Conservation (phyloP, 2,888 invertebrate genomes). For the Plebejus anna region DNA sequence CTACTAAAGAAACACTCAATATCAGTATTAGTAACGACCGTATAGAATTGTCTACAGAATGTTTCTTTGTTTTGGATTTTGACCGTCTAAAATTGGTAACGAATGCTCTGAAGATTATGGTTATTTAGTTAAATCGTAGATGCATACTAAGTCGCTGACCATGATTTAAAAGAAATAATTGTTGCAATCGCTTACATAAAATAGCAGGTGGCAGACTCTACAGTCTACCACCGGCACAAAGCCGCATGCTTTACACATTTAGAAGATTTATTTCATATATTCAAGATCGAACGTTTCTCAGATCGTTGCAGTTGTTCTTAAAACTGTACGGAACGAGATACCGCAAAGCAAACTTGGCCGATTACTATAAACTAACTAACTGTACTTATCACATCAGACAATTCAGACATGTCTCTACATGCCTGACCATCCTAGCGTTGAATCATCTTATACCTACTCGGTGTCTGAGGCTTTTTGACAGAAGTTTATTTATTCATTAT, state of each 20-base stretch:
- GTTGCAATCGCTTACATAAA: not conserved
- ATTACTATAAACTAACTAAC: not conserved
- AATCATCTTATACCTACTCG: not conserved
- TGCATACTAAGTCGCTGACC: not conserved
- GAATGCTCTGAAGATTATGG: not conserved
- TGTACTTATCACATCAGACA: not conserved
- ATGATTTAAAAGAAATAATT: slow-evolving; percentile 2
- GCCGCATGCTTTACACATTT: not conserved
- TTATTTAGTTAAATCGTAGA: not conserved
- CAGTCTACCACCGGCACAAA: not conserved
- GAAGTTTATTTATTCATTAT: not conserved
- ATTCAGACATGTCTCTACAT: slow-evolving; percentile 3
- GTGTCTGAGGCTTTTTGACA: not conserved
- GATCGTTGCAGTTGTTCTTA: not conserved
- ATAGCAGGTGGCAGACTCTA: not conserved
- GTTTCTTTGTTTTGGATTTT: not conserved
- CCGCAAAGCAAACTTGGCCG: not conserved
- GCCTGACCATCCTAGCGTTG: not conserved
- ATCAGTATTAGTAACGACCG: slow-evolving; percentile 12
- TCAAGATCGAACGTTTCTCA: not conserved
- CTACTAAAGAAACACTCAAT: slow-evolving; percentile 31
- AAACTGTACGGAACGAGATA: slow-evolving; percentile 8
- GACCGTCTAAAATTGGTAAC: not conserved
- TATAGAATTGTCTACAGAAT: not conserved
- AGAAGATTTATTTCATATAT: not conserved